Evolutionary conservation across 1,140 invertebrate species (phyloP), one percentile per base, ranked within the genome.

Genomic region (Polyergus mexicanus): DNA sequence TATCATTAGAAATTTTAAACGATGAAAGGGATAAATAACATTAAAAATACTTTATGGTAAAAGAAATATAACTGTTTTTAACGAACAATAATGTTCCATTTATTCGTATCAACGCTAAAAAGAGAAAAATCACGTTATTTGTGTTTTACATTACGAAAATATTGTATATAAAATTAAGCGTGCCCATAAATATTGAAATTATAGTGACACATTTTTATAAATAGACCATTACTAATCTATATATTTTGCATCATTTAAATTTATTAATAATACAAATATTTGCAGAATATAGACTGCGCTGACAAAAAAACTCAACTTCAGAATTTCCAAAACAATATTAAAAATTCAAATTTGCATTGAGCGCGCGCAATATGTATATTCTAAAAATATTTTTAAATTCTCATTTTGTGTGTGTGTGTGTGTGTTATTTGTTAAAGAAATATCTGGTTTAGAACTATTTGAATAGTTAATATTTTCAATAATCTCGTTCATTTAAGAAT

Each of bases 141-240:
- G 5, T 28, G 19, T n/a, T 54, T 28, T 32, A 7, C 16, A 71
- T n/a, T n/a, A 51, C 28, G 25, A 54, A 72, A n/a, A 28, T 51
- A n/a, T n/a, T n/a, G n/a, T n/a, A 54, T 35, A 28, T 19, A 28
- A 8, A 47, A 25, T 16, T 47, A 47, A 13, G n/a, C 35, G 19
- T 13, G 16, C 16, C 8, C 32, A 60, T 60, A 72, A 22, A 72
- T 35, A 58, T 80, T 35, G 32, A 58, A 38, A 11, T 22, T 51
- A 51, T 51, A 51, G 25, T 22, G 32, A 83, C 41, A 60, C n/a
- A 71, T 41, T 81, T 83, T 60, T 51, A 35, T 35, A 56, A 13
- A 77, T 56, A 60, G 28, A 25, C 5, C 16, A 5, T n/a, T 41
- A 6, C 13, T 51, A 51, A 77, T 32, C 16, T 44, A n/a, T 10